Percentiles rank a stretch among this genome's conserved stretches.
These are phyloP conservation scores for Poicephalus gulielmi DNA, from an alignment of 2,113 vertebrate genomes.

Conservation along the genomic window DNA sequence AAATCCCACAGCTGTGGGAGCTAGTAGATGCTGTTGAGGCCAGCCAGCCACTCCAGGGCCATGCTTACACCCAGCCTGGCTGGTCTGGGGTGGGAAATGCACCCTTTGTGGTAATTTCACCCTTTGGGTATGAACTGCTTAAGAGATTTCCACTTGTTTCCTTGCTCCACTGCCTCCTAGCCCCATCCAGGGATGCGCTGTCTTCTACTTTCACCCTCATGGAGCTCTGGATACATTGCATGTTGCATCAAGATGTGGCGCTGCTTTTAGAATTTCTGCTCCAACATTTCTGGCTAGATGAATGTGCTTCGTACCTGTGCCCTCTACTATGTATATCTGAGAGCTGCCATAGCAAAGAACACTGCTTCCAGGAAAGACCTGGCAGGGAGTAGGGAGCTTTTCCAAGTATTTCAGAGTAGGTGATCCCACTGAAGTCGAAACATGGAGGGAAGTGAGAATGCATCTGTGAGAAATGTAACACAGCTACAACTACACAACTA, in stretches of 20 bases:
- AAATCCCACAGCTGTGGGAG: background rate
- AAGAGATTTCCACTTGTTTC: background rate
- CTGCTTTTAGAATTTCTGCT: background rate
- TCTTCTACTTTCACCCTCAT: background rate
- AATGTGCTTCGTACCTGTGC: background rate
- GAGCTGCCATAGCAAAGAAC: background rate
- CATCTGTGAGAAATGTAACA: background rate
- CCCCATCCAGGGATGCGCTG: rapidly evolving
- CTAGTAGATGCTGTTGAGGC: background rate
- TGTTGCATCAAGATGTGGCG: background rate
- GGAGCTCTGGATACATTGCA: background rate
- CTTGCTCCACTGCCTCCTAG: background rate
- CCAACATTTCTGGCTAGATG: background rate
- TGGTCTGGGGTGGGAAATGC: rapidly evolving
- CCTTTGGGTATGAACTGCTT: background rate
- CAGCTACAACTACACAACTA: too few relatives aligned
- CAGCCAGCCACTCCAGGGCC: background rate
- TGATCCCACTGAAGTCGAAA: background rate
- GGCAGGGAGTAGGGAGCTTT: background rate
- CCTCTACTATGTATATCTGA: rapidly evolving
- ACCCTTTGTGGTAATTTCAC: rapidly evolving
- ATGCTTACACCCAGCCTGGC: rapidly evolving
- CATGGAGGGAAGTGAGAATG: background rate
- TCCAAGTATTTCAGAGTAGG: background rate
- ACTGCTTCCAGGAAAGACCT: background rate